A percentile compares a stretch with the other conserved stretches of the same genome.
phyloP scores from a whole-genome alignment of 2,888 invertebrate genomes.

The Xestia rhomboidea region DNA sequence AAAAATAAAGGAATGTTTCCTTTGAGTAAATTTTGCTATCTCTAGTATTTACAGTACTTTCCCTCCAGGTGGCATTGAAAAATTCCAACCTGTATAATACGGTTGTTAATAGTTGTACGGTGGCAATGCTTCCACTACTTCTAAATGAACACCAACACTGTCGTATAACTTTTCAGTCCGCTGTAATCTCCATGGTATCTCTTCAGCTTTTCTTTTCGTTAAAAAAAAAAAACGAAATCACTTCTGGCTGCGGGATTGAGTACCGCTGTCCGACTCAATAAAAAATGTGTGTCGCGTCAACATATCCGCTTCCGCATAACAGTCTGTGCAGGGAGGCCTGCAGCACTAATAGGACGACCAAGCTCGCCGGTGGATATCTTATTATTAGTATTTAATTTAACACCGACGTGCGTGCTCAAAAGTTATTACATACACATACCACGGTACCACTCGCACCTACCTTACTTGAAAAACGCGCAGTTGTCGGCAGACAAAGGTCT shows the following conservation, averaged over 20 bases:
- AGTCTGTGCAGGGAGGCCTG: not conserved
- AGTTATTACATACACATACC: not conserved
- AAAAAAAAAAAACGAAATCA: not conserved
- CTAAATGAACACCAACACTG: not conserved
- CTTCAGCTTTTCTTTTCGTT: not conserved
- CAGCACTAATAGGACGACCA: slow-evolving; percentile 17
- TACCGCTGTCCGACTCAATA: slow-evolving; percentile 4
- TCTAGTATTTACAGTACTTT: too few relatives aligned
- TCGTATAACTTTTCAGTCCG: not conserved
- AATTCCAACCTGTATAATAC: too few relatives aligned
- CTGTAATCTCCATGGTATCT: not conserved
- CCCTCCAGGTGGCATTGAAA: too few relatives aligned
- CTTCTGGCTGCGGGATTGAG: slow-evolving; percentile 4
- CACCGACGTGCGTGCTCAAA: too few relatives aligned
- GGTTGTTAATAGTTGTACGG: too few relatives aligned
- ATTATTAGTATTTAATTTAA: too few relatives aligned
- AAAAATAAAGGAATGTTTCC: too few relatives aligned
- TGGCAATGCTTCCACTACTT: too few relatives aligned
- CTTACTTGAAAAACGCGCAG: too few relatives aligned
- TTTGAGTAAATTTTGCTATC: too few relatives aligned
- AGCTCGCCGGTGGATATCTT: not conserved
- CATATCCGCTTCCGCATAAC: slow-evolving; percentile 51
- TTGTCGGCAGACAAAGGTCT: too few relatives aligned
- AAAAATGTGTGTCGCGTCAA: slow-evolving; percentile 30
- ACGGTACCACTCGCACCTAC: not conserved